Evolutionary conservation across 2,797 vertebrate species (phyloP), one percentile per base, ranked within the genome.

Genomic region (Galagoides demidoff): DNA sequence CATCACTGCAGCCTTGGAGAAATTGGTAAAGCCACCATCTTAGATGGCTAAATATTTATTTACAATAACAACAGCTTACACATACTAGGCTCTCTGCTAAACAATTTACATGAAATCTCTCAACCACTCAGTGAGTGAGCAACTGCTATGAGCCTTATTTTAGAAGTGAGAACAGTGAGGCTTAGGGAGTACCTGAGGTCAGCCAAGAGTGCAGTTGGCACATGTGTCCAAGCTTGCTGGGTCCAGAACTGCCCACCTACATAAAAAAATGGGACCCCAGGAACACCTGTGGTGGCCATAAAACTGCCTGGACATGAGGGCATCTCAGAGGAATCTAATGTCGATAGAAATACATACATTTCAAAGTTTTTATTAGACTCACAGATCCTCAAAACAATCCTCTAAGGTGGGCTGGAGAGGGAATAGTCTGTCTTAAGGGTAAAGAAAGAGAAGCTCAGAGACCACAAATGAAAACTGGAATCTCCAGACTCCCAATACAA

Each of bases 21-120:
- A 88, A 59, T 0, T 1, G 43, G 90, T 59, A 89, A 82, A 27
- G n/a, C 29, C 81, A 85, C 31, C 74, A 77, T 63, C 81, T 82
- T 14, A 82, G 81, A 59, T 57, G 6, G 39, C 85, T 78, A 78
- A 85, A 19, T 57, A 76, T 52, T 82, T 93, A 55, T 79, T 90
- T 89, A 85, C 83, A 95, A 34, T 37, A 89, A 68, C 29, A 87
- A 34, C 73, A 71, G 90, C 64, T 89, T 61, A 86, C 39, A 74
- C 2, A 64, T 37, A 66, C 37, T 39, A 31, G 52, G 45, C 45
- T 39, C 34, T 29, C n/a, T 39, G 64, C 70, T 92, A 37, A 92
- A 85, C 81, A 89, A 55, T 31, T 79, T 52, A 79, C 55, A 91
- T 2, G 37, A 34, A 55, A 22, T 23, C 45, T 90, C 81, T 96